A percentile compares a stretch with the other conserved stretches of the same genome.
Conservation (phyloP, 35 echinoderm and acorn worm genomes). For the Amphiura filiformis region DNA sequence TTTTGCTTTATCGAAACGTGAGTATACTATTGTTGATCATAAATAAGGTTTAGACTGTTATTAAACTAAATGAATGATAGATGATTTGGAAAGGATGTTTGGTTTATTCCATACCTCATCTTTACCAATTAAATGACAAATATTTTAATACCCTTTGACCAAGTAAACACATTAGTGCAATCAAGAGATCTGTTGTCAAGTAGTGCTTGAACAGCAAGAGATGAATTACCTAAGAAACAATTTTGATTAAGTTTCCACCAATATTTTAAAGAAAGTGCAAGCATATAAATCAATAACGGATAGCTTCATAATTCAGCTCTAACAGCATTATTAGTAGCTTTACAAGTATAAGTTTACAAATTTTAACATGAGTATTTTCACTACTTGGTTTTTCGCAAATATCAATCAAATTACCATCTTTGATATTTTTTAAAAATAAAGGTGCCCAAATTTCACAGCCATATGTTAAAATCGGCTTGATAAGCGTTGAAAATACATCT, state of each 20-base stretch:
- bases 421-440: not conserved
- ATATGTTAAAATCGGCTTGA: not conserved
- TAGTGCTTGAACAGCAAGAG: not conserved
- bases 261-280: not conserved
- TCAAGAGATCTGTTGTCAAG: not conserved
- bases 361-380: not conserved
- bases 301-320: not conserved
- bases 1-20: not conserved
- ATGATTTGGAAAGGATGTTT: not conserved
- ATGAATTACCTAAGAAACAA: not conserved
- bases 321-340: constrained; percentile 1
- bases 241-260: not conserved
- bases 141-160: not conserved
- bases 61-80: not conserved
- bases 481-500: no score
- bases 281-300: not conserved
- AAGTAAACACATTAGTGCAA: not conserved
- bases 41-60: not conserved
- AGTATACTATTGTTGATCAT: not conserved
- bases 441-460: not conserved
- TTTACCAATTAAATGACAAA: not conserved
- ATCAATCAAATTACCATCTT: constrained; percentile 7
- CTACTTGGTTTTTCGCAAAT: not conserved
- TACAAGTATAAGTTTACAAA: not conserved
- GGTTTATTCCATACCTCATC: not conserved